phyloP scores from a whole-genome alignment of 2,888 invertebrate genomes.

The Acronicta leporina region DNA sequence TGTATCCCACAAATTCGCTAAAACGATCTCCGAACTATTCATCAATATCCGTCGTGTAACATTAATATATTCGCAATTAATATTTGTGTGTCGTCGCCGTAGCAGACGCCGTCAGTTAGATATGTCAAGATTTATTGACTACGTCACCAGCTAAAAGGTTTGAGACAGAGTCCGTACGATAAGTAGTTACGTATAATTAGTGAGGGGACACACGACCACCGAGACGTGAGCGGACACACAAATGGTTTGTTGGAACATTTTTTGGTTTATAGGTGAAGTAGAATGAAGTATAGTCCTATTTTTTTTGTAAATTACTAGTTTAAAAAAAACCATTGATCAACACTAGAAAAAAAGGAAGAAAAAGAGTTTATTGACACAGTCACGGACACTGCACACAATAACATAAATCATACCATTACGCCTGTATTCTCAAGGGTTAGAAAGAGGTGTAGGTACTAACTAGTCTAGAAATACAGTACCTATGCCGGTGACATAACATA shows the following conservation, averaged over 20 bases:
- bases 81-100: constrained; percentile 68
- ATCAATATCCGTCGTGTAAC: constrained; percentile 45
- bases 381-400: no score
- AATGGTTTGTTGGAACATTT: constrained; percentile 21
- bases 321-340: no score
- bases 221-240: constrained; percentile 55
- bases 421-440: no score
- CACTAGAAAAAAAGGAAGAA: no score
- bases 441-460: no score
- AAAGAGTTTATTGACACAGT: no score
- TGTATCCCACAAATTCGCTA: constrained; percentile 16
- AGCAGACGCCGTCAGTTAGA: constrained; percentile 65
- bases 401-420: no score
- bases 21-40: constrained; percentile 45
- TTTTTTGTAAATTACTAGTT: neutral
- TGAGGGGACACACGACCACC: constrained; percentile 84
- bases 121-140: constrained; percentile 84
- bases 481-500: no score
- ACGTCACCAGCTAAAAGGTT: constrained; percentile 84
- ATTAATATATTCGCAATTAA: constrained; percentile 80
- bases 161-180: constrained; percentile 76
- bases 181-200: constrained; percentile 83
- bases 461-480: no score
- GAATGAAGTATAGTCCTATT: neutral
- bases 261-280: constrained; percentile 32